Percentiles rank a stretch among this genome's conserved stretches.
phyloP scores from a whole-genome alignment of 2,113 vertebrate species.

The Terrapene triunguis region DNA sequence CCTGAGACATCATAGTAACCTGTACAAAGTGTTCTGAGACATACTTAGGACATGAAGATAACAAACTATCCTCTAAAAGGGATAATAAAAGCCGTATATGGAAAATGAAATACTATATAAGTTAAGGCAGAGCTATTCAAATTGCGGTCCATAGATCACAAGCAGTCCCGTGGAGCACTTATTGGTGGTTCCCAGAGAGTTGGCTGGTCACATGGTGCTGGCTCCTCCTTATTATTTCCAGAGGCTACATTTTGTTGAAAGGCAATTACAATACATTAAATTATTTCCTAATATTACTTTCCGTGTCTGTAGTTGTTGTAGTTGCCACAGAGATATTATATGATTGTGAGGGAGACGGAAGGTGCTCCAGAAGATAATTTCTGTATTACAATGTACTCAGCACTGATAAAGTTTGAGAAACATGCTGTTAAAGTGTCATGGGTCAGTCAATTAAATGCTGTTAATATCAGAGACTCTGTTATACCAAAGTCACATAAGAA shows the following conservation, averaged over 20 bases:
- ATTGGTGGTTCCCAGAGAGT: neutral
- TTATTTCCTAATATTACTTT: constrained; percentile 37
- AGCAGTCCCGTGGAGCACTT: constrained; percentile 26
- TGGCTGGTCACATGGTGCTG: neutral
- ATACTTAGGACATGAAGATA: neutral
- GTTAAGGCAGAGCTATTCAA: neutral
- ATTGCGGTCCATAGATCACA: neutral
- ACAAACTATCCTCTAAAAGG: neutral
- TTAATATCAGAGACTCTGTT: neutral
- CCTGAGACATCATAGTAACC: neutral
- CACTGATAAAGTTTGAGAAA: neutral
- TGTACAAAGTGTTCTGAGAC: neutral
- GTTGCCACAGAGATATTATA: constrained; percentile 9
- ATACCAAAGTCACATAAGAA: neutral
- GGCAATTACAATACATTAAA: constrained; percentile 26
- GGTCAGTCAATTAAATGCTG: accelerated
- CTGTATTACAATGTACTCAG: neutral
- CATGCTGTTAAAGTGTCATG: neutral
- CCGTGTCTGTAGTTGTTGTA: neutral
- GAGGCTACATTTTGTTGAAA: constrained; percentile 18
- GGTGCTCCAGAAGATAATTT: neutral
- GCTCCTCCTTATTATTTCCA: constrained; percentile 1
- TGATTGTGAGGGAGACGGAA: neutral
- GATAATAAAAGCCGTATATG: neutral
- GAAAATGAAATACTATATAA: neutral